Percentiles rank a stretch among this genome's conserved stretches.
These are phyloP conservation scores for Turdus rufiventris DNA, from an alignment of 2,113 vertebrate species.

Conservation along the genomic window DNA sequence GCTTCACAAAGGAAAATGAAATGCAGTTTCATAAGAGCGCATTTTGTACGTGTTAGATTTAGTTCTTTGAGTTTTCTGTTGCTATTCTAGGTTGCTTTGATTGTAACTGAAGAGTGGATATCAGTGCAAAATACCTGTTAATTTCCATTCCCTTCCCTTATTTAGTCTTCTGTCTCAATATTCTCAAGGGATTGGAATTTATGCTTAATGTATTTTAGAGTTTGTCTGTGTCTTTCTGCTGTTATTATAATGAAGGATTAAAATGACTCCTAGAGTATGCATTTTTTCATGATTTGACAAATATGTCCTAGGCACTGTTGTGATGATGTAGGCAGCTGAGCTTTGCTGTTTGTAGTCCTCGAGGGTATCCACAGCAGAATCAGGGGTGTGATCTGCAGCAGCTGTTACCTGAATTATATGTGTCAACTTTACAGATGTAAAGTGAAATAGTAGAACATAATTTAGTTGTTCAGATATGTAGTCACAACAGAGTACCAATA, in stretches of 20 bases:
- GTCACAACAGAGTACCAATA: background rate
- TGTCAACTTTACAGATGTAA: background rate
- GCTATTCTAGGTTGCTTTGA: background rate
- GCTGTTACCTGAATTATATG: slow-evolving; percentile 18
- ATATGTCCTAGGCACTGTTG: background rate
- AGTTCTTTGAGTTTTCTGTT: background rate
- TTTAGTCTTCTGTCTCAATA: background rate
- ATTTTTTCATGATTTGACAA: background rate
- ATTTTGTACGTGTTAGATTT: background rate
- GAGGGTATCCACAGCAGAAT: slow-evolving; percentile 7
- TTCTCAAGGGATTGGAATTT: background rate
- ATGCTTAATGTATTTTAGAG: background rate
- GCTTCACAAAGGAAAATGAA: background rate
- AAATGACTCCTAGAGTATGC: background rate
- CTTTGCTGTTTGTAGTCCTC: slow-evolving; percentile 23
- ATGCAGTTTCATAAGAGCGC: background rate
- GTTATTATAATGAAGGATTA: background rate
- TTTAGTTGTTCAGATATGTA: slow-evolving; percentile 9
- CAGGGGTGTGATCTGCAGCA: slow-evolving; percentile 4
- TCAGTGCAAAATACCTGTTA: background rate
- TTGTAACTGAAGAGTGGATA: background rate
- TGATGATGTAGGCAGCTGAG: slow-evolving; percentile 10
- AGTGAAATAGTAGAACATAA: slow-evolving; percentile 6
- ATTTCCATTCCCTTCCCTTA: background rate
- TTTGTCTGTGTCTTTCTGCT: background rate